These are phyloP conservation scores for Argyra leucocephala DNA, from an alignment of 2,888 invertebrate species.

Conservation along the genomic window DNA sequence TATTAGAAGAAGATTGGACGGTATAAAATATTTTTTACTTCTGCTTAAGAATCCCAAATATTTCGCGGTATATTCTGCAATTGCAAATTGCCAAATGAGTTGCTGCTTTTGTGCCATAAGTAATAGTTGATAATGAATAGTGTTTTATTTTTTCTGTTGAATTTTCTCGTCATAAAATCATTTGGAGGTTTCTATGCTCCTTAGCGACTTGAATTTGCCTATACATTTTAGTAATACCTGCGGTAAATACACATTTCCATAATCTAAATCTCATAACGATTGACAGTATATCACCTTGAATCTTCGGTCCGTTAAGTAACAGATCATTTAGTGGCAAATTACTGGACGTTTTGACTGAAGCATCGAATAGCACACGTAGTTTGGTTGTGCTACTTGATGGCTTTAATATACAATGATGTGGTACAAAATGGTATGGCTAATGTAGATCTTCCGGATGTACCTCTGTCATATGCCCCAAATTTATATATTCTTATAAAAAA, in stretches of 20 bases:
- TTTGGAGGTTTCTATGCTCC: constrained; percentile 13
- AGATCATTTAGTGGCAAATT: constrained; percentile 16
- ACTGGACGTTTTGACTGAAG: constrained; percentile 12
- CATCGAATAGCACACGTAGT: constrained; percentile 17
- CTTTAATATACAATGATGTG: constrained; percentile 23
- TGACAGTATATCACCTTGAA: constrained; percentile 18
- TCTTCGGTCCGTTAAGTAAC: constrained; percentile 15
- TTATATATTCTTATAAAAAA: too few relatives aligned
- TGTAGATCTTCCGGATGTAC: too few relatives aligned
- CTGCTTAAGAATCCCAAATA: too few relatives aligned
- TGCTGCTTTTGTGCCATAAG: too few relatives aligned
- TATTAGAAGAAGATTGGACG: too few relatives aligned
- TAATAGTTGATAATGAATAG: too few relatives aligned
- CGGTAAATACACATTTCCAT: constrained; percentile 9
- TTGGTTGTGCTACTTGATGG: constrained; percentile 13
- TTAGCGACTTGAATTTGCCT: constrained; percentile 11
- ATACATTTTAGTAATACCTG: constrained; percentile 18
- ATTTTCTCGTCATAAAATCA: too few relatives aligned
- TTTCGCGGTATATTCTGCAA: too few relatives aligned
- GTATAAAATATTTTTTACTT: too few relatives aligned
- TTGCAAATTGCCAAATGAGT: too few relatives aligned
- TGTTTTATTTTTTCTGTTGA: too few relatives aligned
- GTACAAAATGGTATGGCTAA: constrained; percentile 17
- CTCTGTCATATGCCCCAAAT: too few relatives aligned
- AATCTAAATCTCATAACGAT: constrained; percentile 17